Evolutionary conservation across 37 sponge, comb jelly and placozoan species (phyloP).

Genomic region (Theonella swinhoei): DNA sequence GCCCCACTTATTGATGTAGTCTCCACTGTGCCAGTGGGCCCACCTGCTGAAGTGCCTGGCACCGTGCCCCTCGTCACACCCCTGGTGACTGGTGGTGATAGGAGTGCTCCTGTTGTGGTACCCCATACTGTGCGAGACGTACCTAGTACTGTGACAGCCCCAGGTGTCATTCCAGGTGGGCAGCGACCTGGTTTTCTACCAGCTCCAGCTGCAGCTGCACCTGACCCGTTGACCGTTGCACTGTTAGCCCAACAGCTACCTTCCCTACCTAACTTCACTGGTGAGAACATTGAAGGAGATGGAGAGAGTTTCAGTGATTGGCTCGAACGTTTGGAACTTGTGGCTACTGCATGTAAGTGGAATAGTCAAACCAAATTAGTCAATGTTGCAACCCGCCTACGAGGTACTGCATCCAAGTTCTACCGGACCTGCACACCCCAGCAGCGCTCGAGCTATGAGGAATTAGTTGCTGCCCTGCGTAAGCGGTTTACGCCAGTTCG

Average conservation of each 20-base stretch:
- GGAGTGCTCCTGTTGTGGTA: no score
- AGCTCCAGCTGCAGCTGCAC: not conserved
- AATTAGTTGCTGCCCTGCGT: slow-evolving; percentile 17
- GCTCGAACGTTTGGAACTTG: slow-evolving; percentile 47
- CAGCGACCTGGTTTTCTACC: no score
- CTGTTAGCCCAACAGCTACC: slow-evolving; percentile 33
- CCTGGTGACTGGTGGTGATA: no score
- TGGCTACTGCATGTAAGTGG: slow-evolving; percentile 32
- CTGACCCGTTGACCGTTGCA: not conserved
- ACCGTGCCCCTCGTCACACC: no score
- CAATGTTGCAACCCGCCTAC: slow-evolving; percentile 34
- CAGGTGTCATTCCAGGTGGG: no score
- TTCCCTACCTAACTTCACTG: slow-evolving; percentile 19
- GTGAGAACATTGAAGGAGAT: slow-evolving; percentile 4
- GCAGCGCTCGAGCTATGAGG: slow-evolving; percentile 20
- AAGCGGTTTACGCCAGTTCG: slow-evolving; percentile 44
- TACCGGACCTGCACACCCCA: slow-evolving; percentile 38
- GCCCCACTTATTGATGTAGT: no score
- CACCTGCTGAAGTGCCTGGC: no score
- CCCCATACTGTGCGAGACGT: no score
- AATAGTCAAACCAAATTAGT: slow-evolving; percentile 28
- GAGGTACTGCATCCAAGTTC: slow-evolving; percentile 37
- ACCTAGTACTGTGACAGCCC: no score
- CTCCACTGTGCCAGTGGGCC: no score
- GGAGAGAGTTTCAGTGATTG: slow-evolving; percentile 34